These are phyloP conservation scores for Euschistus heros DNA, from an alignment of 1,140 invertebrate genomes.

Conservation along the genomic window DNA sequence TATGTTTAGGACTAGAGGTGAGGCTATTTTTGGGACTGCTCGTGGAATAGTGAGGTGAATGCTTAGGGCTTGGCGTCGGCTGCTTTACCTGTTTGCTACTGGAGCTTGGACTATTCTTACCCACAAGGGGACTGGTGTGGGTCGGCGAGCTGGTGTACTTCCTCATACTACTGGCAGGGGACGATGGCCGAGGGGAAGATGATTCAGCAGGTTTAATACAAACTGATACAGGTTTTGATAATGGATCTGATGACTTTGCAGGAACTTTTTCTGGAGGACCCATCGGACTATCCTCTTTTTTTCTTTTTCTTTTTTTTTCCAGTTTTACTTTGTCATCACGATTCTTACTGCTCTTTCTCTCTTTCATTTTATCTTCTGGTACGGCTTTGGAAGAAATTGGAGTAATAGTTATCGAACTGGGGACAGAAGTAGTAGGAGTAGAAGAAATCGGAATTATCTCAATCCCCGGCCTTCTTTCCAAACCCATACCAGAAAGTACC, in stretches of 20 bases:
- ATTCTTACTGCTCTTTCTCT: constrained; percentile 40
- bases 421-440: constrained; percentile 45
- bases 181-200: constrained; percentile 46
- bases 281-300: constrained; percentile 66
- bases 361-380: constrained; percentile 51
- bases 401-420: constrained; percentile 74
- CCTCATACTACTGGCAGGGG: constrained; percentile 49
- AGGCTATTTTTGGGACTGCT: constrained; percentile 30
- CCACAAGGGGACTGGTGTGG: constrained; percentile 41
- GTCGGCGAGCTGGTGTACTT: constrained; percentile 60
- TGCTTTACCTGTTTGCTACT: constrained; percentile 41
- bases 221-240: constrained; percentile 59
- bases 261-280: constrained; percentile 72
- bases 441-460: constrained; percentile 67
- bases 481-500: constrained; percentile 47
- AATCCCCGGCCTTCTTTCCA: constrained; percentile 60
- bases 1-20: constrained; percentile 53
- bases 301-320: constrained; percentile 68
- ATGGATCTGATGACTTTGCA: constrained; percentile 52
- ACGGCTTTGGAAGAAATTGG: constrained; percentile 44
- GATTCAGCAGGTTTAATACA: constrained; percentile 61
- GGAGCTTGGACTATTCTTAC: constrained; percentile 47
- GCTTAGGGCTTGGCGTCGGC: constrained; percentile 55
- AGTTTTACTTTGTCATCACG: constrained; percentile 48
- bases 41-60: constrained; percentile 39